These are phyloP conservation scores for Euclidia mi DNA, from an alignment of 2,888 invertebrate genomes.

Conservation along the genomic window DNA sequence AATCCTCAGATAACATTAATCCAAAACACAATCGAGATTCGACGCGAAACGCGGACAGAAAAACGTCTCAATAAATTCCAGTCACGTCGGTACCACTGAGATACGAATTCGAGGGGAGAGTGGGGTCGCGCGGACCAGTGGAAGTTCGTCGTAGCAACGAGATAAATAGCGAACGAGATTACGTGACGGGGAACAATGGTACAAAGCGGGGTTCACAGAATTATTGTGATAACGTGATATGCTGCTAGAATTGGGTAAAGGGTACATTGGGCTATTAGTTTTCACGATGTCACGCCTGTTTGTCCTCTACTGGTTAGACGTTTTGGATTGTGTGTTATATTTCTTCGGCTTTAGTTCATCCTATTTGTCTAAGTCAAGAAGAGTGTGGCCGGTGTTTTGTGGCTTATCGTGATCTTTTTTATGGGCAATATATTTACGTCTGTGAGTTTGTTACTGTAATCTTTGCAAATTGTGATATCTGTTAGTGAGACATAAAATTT, in stretches of 20 bases:
- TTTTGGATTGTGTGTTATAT: too few species aligned
- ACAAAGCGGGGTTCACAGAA: conserved; percentile 17
- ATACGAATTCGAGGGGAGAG: conserved; percentile 57
- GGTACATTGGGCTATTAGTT: background rate
- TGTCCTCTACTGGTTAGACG: too few species aligned
- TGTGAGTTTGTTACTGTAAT: too few species aligned
- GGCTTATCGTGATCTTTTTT: too few species aligned
- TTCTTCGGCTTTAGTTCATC: too few species aligned
- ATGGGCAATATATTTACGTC: too few species aligned
- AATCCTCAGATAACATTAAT: background rate
- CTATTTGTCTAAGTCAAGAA: too few species aligned
- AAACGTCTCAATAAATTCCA: conserved; percentile 24
- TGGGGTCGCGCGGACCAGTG: conserved; percentile 55
- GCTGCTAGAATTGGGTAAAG: background rate
- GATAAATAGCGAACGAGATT: conserved; percentile 53
- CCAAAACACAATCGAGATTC: background rate
- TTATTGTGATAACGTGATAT: conserved; percentile 12
- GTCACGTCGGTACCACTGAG: conserved; percentile 37
- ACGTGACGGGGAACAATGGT: conserved; percentile 50
- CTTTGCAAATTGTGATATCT: too few species aligned
- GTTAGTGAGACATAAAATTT: too few species aligned
- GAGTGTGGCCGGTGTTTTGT: too few species aligned
- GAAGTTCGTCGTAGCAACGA: conserved; percentile 69
- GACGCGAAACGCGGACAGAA: background rate
- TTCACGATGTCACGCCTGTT: background rate